Base-by-base conservation (phyloP, 1,140 invertebrate species). In the Panulirus ornatus region DNA sequence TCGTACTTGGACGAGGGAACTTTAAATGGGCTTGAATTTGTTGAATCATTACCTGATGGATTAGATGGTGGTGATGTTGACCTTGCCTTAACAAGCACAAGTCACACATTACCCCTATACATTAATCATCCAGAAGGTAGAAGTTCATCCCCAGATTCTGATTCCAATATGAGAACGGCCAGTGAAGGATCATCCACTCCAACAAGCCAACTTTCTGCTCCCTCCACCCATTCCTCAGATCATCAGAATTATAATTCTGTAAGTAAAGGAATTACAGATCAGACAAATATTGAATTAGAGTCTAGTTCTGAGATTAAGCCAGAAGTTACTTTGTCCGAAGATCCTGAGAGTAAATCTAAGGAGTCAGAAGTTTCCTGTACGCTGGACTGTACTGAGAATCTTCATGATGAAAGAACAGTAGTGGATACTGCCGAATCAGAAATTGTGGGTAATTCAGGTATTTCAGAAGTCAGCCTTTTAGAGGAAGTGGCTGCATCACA, bases 91-190 rank as follows among this genome's bases (percentile, higher is more conserved):
- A 84, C n/a, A 44, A 71, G 38, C 38, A 40, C 70, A 2, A 47
- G 38, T 30, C 34, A 71, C 22, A 81, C 76, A 1, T 36, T 89
- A 27, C 85, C 85, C 11, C 51, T 88, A 1, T 89, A 89, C 47
- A 42, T 83, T 47, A 66, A 83, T 19, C 40, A 51, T 47, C 47
- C n/a, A 40, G 88, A 89, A 27, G 79, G 63, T 16, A 82, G 81
- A 30, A 81, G 66, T 54, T 89, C 88, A 11, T 83, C 88, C 1
- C 88, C 88, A 2, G 88, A 89, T 42, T 89, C 88, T 9, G 88
- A 89, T 51, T 89, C 88, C 27, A 89, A 89, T 9, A 89, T 89
- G 88, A 73, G 76, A 44, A 89, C 88, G 27, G 88, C 88, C 44
- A 89, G 88, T 34, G 88, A 89, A 71, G 88, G 88, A 0, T 89